Evolutionary conservation across 2,797 vertebrate genomes (phyloP).

Genomic region (Kryptolebias ocellatus): DNA sequence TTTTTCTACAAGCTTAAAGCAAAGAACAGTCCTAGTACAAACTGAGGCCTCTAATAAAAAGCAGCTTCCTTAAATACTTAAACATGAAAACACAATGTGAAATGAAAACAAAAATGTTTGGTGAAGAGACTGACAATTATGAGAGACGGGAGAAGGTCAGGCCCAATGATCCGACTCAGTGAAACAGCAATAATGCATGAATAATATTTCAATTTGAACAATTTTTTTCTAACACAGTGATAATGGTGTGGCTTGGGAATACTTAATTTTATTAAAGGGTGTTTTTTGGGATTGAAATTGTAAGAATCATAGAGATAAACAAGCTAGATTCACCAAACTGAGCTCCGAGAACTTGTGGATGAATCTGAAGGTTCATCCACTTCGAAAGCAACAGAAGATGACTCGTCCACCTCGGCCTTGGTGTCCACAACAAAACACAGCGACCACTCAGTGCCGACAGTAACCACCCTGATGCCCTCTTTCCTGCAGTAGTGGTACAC

Average conservation of each 20-base stretch:
- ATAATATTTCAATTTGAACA: too few relatives aligned
- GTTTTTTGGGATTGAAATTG: too few relatives aligned
- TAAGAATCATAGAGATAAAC: too few relatives aligned
- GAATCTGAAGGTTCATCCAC: neutral
- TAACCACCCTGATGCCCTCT: neutral
- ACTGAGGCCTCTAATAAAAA: conserved; percentile 6
- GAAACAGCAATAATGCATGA: conserved; percentile 19
- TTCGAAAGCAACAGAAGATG: too few relatives aligned
- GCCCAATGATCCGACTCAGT: conserved; percentile 13
- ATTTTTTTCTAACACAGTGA: too few relatives aligned
- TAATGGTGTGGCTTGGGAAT: too few relatives aligned
- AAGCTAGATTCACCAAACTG: neutral
- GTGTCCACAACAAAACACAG: too few relatives aligned
- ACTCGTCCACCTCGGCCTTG: too few relatives aligned
- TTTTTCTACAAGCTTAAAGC: conserved; percentile 12
- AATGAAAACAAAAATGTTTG: conserved; percentile 3
- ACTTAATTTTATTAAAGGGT: conserved; percentile 10
- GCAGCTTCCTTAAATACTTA: conserved; percentile 15
- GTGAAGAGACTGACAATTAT: neutral
- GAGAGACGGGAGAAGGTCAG: conserved; percentile 14
- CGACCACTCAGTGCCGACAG: too few relatives aligned
- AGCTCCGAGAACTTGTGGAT: neutral
- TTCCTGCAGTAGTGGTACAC: neutral
- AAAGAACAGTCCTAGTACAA: conserved; percentile 9
- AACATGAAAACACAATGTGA: conserved; percentile 19